These are phyloP conservation scores for Orthonevra nobilis DNA, from an alignment of 2,888 invertebrate genomes.

Conservation along the genomic window DNA sequence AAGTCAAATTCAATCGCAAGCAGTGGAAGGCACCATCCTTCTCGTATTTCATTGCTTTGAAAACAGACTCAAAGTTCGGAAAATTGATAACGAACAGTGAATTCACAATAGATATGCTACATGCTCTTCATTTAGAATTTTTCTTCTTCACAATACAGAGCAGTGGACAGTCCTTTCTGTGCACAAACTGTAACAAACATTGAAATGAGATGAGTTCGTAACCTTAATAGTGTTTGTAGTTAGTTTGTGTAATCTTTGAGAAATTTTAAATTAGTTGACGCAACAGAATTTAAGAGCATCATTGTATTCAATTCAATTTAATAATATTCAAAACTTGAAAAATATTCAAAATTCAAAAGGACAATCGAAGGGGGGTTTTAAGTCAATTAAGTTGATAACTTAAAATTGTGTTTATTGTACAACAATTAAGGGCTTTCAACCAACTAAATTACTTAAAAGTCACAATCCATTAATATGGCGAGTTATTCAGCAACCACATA, in stretches of 20 bases:
- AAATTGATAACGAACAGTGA: conserved; percentile 37
- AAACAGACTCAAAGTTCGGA: conserved; percentile 10
- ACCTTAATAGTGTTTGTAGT: conserved; percentile 11
- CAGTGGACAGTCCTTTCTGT: conserved; percentile 1
- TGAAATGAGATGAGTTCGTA: conserved; percentile 29
- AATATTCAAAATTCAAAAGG: not conserved
- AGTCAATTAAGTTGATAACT: no score
- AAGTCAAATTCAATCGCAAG: conserved; percentile 4
- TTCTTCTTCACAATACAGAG: conserved; percentile 7
- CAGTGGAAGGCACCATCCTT: conserved; percentile 1
- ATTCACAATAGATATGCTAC: conserved; percentile 23
- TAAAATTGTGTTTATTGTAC: no score
- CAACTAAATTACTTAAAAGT: no score
- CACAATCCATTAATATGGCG: no score
- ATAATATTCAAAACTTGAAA: not conserved
- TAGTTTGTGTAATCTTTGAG: conserved; percentile 10
- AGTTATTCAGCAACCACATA: not conserved
- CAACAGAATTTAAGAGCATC: not conserved
- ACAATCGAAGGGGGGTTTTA: not conserved
- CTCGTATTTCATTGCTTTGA: conserved; percentile 11
- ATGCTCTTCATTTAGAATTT: conserved; percentile 18
- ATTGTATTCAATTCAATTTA: conserved; percentile 15
- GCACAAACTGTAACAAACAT: conserved; percentile 10
- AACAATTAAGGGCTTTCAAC: no score
- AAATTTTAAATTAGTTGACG: conserved; percentile 25